A percentile compares a stretch with the other conserved stretches of the same genome.
Evolutionary conservation across 2,888 invertebrate species (phyloP).

Genomic region (Ophonus ardosiacus): DNA sequence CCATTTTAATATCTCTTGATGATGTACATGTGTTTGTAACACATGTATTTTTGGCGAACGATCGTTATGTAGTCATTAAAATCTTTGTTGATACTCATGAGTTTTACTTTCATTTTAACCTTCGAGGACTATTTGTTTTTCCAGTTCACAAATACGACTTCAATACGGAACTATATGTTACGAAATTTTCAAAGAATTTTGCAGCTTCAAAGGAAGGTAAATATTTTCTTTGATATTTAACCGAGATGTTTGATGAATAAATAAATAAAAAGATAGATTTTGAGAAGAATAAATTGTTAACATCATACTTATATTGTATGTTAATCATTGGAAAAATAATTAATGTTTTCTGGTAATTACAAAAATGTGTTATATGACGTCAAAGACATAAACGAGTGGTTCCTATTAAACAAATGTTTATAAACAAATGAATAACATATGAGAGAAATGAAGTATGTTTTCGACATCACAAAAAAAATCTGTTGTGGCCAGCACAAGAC

Average conservation of each 20-base stretch:
- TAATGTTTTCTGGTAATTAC: neutral
- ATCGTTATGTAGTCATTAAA: neutral
- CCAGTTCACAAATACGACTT: neutral
- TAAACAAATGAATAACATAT: neutral
- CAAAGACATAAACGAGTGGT: neutral
- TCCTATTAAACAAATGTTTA: neutral
- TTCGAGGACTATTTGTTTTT: neutral
- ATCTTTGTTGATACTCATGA: neutral
- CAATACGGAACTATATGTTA: neutral
- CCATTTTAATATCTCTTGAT: neutral
- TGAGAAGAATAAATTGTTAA: neutral
- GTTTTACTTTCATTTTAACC: neutral
- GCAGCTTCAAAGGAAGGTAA: neutral
- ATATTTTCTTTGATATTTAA: neutral
- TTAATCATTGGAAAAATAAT: neutral
- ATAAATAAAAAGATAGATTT: neutral
- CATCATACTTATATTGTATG: too few species aligned
- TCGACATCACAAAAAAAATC: too few species aligned
- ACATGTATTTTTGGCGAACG: neutral
- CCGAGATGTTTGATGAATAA: neutral
- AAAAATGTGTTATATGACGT: neutral
- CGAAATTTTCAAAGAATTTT: neutral
- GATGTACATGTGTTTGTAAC: neutral
- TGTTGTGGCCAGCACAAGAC: too few species aligned
- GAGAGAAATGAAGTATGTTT: too few species aligned